Conservation (phyloP, 2,888 invertebrate species). For the Eilema sororculum region DNA sequence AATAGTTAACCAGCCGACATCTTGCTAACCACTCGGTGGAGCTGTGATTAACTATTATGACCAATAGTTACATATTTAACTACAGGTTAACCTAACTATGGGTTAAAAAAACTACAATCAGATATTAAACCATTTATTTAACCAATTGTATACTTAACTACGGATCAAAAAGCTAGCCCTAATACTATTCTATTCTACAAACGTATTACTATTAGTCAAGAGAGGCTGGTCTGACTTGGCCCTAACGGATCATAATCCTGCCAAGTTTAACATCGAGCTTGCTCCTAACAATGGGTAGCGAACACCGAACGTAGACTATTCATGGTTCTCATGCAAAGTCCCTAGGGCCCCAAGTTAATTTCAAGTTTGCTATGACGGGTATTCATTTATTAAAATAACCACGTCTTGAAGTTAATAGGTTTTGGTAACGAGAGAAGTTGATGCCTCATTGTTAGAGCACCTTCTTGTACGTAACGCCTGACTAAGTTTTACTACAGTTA, state of each 20-base stretch:
- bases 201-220: too few species aligned
- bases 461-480: neutral
- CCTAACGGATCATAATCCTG: slow-evolving; percentile 12
- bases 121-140: too few species aligned
- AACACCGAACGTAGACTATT: slow-evolving; percentile 43
- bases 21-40: too few species aligned
- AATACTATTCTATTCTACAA: too few species aligned
- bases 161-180: too few species aligned
- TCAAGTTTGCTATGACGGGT: slow-evolving; percentile 74
- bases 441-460: slow-evolving; percentile 34
- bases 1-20: too few species aligned
- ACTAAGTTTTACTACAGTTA: neutral
- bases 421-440: slow-evolving; percentile 73
- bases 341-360: slow-evolving; percentile 81
- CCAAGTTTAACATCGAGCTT: slow-evolving; percentile 21
- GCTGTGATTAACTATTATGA: too few species aligned
- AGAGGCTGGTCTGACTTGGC: too few species aligned
- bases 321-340: slow-evolving; percentile 55
- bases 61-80: too few species aligned
- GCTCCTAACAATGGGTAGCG: slow-evolving; percentile 19
- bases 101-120: too few species aligned
- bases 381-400: slow-evolving; percentile 81
- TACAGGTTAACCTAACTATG: too few species aligned
- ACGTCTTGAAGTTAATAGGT: slow-evolving; percentile 80
- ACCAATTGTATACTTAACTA: too few species aligned